phyloP scores from a whole-genome alignment of 2,113 vertebrate species.

The Crotophaga sulcirostris region DNA sequence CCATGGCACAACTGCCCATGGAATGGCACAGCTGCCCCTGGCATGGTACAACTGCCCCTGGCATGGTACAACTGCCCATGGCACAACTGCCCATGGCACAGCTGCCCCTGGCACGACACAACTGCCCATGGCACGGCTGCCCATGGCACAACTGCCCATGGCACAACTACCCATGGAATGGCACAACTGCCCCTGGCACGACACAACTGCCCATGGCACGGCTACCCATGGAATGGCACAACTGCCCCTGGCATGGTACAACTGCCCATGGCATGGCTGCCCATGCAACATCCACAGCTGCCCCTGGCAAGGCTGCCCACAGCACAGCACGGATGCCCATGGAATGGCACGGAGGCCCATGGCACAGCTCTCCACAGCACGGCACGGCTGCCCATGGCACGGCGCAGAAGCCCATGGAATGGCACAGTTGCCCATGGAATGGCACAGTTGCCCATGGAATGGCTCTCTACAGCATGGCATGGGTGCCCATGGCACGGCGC shows the following conservation, averaged over 20 bases:
- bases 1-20: too few species aligned
- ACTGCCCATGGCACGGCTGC: too few species aligned
- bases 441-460: neutral
- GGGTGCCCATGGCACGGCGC: neutral
- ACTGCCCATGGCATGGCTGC: too few species aligned
- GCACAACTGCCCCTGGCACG: too few species aligned
- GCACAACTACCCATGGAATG: neutral
- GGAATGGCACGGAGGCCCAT: neutral
- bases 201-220: neutral
- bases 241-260: neutral
- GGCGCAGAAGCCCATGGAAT: too few species aligned
- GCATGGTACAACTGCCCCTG: rapidly evolving
- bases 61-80: too few species aligned
- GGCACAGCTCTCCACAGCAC: too few species aligned
- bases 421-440: rapidly evolving
- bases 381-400: rapidly evolving
- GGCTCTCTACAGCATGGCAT: too few species aligned
- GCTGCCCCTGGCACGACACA: neutral
- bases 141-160: too few species aligned
- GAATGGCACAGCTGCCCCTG: too few species aligned
- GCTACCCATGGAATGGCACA: rapidly evolving
- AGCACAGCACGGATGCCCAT: neutral
- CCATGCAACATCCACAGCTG: neutral
- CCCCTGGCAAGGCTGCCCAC: too few species aligned
- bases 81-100: neutral